These are phyloP conservation scores for Sebastes matsubarae DNA, from an alignment of 2,797 vertebrate species.

Conservation along the genomic window DNA sequence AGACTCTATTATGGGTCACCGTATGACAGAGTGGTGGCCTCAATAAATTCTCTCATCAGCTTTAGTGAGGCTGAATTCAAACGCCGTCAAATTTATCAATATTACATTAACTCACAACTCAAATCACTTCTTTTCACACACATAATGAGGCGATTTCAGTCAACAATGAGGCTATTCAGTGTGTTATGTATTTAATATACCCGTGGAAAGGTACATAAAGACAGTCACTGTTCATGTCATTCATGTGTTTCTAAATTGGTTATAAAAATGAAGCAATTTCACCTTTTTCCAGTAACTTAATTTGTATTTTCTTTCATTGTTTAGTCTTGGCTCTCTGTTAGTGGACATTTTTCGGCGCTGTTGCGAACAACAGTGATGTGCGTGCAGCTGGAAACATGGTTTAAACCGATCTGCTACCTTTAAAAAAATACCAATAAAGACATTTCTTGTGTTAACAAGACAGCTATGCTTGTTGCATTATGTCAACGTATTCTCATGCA, in stretches of 20 bases:
- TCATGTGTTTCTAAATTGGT: neutral
- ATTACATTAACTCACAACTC: neutral
- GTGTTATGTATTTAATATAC: neutral
- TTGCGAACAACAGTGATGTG: neutral
- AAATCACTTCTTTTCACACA: neutral
- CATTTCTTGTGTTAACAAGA: no score
- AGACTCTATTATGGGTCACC: conserved; percentile 22
- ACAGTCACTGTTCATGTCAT: neutral
- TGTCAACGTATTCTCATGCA: no score
- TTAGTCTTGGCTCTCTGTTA: neutral
- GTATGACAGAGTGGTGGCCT: conserved; percentile 25
- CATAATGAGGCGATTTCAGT: neutral
- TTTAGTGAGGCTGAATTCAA: neutral
- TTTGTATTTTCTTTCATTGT: neutral
- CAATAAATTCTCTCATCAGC: conserved; percentile 31
- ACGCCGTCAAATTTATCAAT: neutral
- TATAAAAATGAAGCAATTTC: no score
- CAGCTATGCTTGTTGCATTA: no score
- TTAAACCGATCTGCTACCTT: neutral
- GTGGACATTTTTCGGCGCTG: neutral
- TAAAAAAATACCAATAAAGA: neutral
- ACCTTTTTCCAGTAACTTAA: neutral
- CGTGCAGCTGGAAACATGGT: neutral
- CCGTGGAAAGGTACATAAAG: neutral
- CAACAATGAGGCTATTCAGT: neutral